A percentile compares a stretch with the other conserved stretches of the same genome.
These are phyloP conservation scores for Tachina fera DNA, from an alignment of 2,888 invertebrate species.

Conservation along the genomic window DNA sequence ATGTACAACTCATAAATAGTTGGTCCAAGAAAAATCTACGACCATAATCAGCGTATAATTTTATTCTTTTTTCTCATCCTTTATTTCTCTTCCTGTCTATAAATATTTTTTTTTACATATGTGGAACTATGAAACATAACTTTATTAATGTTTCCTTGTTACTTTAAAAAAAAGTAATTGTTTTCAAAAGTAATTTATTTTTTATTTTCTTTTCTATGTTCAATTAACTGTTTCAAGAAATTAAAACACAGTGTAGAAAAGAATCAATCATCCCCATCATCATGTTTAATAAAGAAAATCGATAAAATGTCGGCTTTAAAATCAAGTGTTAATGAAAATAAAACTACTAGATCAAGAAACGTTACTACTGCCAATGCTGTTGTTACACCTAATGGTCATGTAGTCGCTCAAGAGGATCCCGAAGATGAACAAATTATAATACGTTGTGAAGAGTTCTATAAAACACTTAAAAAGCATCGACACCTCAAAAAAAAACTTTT, in stretches of 20 bases:
- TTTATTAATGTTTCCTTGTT: constrained; percentile 26
- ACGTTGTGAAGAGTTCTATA: constrained; percentile 14
- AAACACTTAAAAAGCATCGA: constrained; percentile 36
- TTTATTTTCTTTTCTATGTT: constrained; percentile 39
- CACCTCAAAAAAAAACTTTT: constrained; percentile 59
- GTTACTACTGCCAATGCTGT: constrained; percentile 29
- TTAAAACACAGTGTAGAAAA: constrained; percentile 36
- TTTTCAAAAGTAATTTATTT: constrained; percentile 52
- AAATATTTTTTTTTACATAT: constrained; percentile 37
- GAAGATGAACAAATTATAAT: constrained; percentile 40
- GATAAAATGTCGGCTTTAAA: constrained; percentile 8
- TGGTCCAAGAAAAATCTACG: constrained; percentile 13
- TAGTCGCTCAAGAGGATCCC: constrained; percentile 61
- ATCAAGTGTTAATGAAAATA: constrained; percentile 32
- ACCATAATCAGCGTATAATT: constrained; percentile 28
- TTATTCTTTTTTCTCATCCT: constrained; percentile 16
- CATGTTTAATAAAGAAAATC: constrained; percentile 14
- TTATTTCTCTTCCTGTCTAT: constrained; percentile 17
- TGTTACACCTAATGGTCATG: constrained; percentile 63
- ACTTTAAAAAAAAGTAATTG: constrained; percentile 61
- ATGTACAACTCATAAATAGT: constrained; percentile 31
- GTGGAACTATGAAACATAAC: constrained; percentile 56
- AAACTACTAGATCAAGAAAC: constrained; percentile 3
- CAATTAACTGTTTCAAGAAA: constrained; percentile 44
- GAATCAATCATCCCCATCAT: background rate